phyloP scores from a whole-genome alignment of 2,888 invertebrate species.

The Xiphydria camelus region DNA sequence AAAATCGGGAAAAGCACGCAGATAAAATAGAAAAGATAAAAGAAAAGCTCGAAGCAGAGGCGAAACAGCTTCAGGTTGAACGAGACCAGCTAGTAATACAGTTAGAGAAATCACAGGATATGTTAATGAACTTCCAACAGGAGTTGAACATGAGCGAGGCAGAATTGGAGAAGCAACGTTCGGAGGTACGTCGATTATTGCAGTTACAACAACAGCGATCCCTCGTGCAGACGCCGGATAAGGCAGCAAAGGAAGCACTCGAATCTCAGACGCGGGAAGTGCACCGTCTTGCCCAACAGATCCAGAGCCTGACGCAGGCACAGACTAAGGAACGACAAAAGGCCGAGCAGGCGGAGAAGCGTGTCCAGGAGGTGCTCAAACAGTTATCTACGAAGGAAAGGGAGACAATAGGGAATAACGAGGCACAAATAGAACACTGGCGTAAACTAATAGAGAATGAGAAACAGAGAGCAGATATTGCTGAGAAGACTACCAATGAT shows the following conservation, averaged over 20 bases:
- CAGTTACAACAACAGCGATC: constrained; percentile 64
- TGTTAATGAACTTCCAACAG: constrained; percentile 91
- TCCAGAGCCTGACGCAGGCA: constrained; percentile 62
- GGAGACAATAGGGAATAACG: constrained; percentile 64
- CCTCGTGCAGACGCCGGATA: constrained; percentile 71
- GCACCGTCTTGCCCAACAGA: constrained; percentile 69
- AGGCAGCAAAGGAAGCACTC: constrained; percentile 71
- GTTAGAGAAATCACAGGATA: constrained; percentile 89
- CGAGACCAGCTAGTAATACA: constrained; percentile 86
- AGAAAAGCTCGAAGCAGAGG: constrained; percentile 81
- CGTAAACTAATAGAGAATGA: constrained; percentile 77
- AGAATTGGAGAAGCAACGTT: constrained; percentile 78
- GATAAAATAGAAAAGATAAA: constrained; percentile 85
- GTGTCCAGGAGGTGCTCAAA: constrained; percentile 67
- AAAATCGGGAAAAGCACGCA: constrained; percentile 77
- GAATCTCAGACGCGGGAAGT: constrained; percentile 74
- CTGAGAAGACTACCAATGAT: constrained; percentile 78
- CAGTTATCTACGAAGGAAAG: constrained; percentile 59
- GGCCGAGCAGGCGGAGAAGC: constrained; percentile 75
- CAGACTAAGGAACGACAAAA: constrained; percentile 64
- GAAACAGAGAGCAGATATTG: constrained; percentile 76
- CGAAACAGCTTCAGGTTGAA: constrained; percentile 83
- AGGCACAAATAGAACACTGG: constrained; percentile 79
- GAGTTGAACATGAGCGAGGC: constrained; percentile 83
- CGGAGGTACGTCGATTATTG: constrained; percentile 75